Percentiles rank a stretch among this genome's conserved stretches.
These are phyloP conservation scores for Hypanus sabinus DNA, from an alignment of 2,113 vertebrate species.

Conservation along the genomic window DNA sequence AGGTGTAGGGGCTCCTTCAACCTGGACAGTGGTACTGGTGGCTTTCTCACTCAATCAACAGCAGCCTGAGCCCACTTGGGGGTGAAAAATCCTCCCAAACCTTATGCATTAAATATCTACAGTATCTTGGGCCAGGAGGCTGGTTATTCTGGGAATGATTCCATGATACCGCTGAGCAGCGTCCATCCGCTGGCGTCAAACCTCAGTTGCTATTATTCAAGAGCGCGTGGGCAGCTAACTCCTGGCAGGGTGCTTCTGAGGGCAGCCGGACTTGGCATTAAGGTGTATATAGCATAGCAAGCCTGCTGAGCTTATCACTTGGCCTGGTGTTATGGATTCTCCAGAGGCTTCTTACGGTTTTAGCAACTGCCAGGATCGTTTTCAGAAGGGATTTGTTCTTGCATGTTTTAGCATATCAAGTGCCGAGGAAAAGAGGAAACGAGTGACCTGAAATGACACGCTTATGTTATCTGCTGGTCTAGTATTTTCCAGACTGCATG, in stretches of 20 bases:
- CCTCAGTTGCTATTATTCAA: not conserved
- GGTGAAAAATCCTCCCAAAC: not conserved
- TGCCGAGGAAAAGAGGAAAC: not conserved
- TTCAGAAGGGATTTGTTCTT: conserved; percentile 10
- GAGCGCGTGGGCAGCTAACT: not conserved
- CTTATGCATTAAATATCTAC: not conserved
- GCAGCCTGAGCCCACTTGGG: not conserved
- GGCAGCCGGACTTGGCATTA: not conserved
- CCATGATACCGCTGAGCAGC: not conserved
- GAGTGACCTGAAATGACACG: not conserved
- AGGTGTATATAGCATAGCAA: not conserved
- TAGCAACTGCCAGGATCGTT: not conserved
- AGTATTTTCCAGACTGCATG: not conserved
- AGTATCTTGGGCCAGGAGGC: not conserved
- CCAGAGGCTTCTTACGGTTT: not conserved
- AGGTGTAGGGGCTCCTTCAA: not conserved
- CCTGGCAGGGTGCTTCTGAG: not conserved
- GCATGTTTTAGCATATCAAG: not conserved
- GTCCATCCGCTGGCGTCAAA: not conserved
- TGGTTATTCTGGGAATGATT: too few relatives aligned
- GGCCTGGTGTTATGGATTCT: not conserved
- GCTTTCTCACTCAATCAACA: not conserved
- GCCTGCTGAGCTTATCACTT: not conserved
- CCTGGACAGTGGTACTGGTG: not conserved
- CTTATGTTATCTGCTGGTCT: not conserved